Percentiles rank a stretch among this genome's conserved stretches.
Evolutionary conservation across 2,888 invertebrate genomes (phyloP).

Genomic region (Galeopsomyia nigrocyanea): DNA sequence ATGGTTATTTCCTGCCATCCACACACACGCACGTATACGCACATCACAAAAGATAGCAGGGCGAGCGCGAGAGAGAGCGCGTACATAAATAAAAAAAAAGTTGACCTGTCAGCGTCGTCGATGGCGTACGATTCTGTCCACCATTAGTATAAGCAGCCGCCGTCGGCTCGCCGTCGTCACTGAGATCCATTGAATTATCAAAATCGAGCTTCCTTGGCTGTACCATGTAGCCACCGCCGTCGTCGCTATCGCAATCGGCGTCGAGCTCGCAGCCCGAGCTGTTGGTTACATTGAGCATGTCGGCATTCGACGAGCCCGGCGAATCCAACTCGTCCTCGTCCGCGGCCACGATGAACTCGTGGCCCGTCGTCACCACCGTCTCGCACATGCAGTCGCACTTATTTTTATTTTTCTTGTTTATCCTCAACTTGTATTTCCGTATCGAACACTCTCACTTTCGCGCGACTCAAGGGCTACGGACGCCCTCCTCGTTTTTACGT

Average conservation of each 20-base stretch:
- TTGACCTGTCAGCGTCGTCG: slow-evolving; percentile 61
- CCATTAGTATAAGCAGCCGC: slow-evolving; percentile 13
- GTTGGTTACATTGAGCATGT: slow-evolving; percentile 72
- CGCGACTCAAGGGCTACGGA: too few species aligned
- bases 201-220: slow-evolving; percentile 75
- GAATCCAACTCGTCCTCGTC: slow-evolving; percentile 63
- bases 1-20: slow-evolving; percentile 21
- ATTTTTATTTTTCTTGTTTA: too few species aligned
- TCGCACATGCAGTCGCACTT: slow-evolving; percentile 5
- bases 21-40: not conserved
- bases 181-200: slow-evolving; percentile 68
- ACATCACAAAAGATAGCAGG: too few species aligned
- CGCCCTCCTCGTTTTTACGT: too few species aligned
- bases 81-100: not conserved
- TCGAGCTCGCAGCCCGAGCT: slow-evolving; percentile 75
- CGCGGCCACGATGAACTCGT: slow-evolving; percentile 62
- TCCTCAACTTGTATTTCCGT: too few species aligned
- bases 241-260: slow-evolving; percentile 61
- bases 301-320: slow-evolving; percentile 48
- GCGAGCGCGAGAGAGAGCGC: too few species aligned
- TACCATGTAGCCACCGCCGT: slow-evolving; percentile 67
- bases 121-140: slow-evolving; percentile 52
- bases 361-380: not conserved
- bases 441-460: too few species aligned
- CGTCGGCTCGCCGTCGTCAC: slow-evolving; percentile 59